Conservation (phyloP, 1,140 invertebrate genomes). For the Trypoxylus dichotomus region DNA sequence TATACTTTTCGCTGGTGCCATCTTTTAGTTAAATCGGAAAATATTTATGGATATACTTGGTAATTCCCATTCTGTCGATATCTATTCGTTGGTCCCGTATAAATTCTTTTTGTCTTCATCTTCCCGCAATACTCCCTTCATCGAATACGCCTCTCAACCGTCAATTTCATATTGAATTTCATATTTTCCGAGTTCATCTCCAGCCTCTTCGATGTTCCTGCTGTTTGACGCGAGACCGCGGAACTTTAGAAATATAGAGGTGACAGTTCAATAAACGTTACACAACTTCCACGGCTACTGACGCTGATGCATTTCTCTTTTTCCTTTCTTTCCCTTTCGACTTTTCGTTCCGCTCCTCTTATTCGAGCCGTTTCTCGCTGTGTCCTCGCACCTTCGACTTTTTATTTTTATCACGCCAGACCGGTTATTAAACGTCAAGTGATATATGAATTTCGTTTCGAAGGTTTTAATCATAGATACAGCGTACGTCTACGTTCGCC, state of each 20-base stretch:
- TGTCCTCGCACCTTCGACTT: background rate
- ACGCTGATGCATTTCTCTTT: background rate
- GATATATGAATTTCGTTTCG: constrained; percentile 11
- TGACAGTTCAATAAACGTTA: constrained; percentile 25
- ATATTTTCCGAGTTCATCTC: background rate
- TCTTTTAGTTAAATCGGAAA: no score
- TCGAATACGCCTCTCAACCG: background rate
- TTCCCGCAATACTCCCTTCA: no score
- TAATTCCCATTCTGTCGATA: no score
- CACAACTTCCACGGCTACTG: background rate
- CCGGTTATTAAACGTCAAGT: constrained; percentile 25
- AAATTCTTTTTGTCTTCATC: no score
- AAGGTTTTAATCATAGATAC: background rate
- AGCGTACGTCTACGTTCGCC: no score
- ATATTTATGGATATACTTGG: no score
- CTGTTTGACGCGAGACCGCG: background rate
- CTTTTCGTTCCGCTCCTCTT: background rate
- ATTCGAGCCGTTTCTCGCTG: background rate
- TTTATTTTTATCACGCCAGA: background rate
- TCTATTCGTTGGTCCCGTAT: no score
- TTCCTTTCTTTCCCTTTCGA: background rate
- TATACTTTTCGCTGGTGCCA: no score
- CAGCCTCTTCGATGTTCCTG: background rate
- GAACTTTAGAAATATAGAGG: background rate
- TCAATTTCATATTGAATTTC: background rate